These are phyloP conservation scores for Brachionus manjavacas DNA, from an alignment of 1,140 invertebrate genomes.

Conservation along the genomic window DNA sequence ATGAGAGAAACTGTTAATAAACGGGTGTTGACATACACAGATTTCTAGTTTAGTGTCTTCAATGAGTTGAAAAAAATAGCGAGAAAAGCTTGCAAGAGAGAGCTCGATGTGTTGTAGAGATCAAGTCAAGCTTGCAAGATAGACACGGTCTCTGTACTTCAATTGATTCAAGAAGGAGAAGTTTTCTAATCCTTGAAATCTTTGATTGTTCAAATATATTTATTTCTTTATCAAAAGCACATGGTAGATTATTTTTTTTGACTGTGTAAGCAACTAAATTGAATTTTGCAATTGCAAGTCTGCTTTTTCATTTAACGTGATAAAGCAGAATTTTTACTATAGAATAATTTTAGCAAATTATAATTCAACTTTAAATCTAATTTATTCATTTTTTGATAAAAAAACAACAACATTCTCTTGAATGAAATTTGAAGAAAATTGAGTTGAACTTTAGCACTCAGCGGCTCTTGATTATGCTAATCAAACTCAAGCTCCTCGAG, in stretches of 20 bases:
- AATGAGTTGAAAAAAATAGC: not conserved
- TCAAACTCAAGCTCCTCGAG: not conserved
- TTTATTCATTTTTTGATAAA: conserved; percentile 5
- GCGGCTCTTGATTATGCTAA: conserved; percentile 19
- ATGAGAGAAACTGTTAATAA: not conserved
- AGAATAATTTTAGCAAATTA: not conserved
- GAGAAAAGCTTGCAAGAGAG: not conserved
- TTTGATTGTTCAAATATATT: not conserved
- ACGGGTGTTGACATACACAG: not conserved
- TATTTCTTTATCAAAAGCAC: not conserved
- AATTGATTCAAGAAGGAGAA: conserved; percentile 1
- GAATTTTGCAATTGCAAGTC: not conserved
- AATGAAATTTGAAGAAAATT: not conserved
- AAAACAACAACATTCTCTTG: not conserved
- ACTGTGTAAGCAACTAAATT: not conserved
- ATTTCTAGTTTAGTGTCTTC: not conserved
- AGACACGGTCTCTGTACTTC: not conserved
- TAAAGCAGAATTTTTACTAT: not conserved
- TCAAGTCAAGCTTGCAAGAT: not conserved
- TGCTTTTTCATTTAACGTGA: not conserved
- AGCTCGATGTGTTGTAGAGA: too few species aligned
- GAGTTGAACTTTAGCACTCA: not conserved
- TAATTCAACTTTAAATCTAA: not conserved
- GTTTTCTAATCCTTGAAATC: conserved; percentile 19
- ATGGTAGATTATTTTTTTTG: not conserved